Conservation (phyloP, 2,888 invertebrate species). For the Meghimatium bilineatum region DNA sequence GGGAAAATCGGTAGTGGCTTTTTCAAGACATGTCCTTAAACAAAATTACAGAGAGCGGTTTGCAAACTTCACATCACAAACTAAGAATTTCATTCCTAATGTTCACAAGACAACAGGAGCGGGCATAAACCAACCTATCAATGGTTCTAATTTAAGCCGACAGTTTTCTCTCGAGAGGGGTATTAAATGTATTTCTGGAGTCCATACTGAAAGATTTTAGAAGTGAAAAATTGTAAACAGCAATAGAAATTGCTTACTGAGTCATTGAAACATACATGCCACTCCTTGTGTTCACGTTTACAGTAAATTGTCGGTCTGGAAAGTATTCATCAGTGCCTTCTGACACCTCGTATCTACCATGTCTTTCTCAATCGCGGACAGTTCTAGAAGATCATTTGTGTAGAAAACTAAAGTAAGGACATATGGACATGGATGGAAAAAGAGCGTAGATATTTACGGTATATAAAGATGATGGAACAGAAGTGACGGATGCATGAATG, state of each 20-base stretch:
- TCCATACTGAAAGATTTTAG: background rate
- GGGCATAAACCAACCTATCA: background rate
- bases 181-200: slow-evolving; percentile 26
- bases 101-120: background rate
- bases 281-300: background rate
- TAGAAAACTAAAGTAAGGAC: too few species aligned
- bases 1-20: background rate
- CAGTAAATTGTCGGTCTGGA: background rate
- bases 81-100: background rate
- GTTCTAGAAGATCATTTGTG: too few species aligned
- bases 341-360: slow-evolving; percentile 12
- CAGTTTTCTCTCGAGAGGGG: background rate
- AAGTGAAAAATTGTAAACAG: background rate
- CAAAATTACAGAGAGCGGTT: background rate
- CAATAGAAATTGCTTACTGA: background rate
- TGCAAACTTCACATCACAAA: background rate
- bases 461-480: too few species aligned
- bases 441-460: too few species aligned
- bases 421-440: too few species aligned
- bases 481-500: too few species aligned
- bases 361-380: background rate
- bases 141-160: slow-evolving; percentile 3
- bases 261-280: slow-evolving; percentile 5
- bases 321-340: slow-evolving; percentile 18
- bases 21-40: background rate